Conservation (phyloP, 2,888 invertebrate genomes). For the Euplagia quadripunctaria region DNA sequence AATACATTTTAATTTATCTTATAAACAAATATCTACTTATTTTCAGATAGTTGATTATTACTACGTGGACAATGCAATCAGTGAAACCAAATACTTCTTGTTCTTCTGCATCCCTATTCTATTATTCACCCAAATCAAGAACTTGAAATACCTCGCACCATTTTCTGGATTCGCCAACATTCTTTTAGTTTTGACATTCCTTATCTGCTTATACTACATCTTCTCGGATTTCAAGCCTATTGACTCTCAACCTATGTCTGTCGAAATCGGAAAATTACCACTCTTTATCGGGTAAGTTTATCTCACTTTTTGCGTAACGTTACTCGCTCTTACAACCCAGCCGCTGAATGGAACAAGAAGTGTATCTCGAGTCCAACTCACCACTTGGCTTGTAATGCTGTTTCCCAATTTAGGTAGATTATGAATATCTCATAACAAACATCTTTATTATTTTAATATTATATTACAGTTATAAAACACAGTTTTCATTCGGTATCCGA, state of each 20-base stretch:
- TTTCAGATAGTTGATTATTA: conserved; percentile 78
- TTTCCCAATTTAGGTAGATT: neutral
- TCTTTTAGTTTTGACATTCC: conserved; percentile 92
- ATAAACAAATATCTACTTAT: conserved; percentile 9
- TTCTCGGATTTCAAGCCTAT: conserved; percentile 85
- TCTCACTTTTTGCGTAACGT: neutral
- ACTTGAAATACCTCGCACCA: conserved; percentile 94
- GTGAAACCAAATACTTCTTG: conserved; percentile 71
- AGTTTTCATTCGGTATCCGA: neutral
- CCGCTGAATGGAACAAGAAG: neutral
- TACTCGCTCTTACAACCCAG: neutral
- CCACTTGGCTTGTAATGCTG: neutral
- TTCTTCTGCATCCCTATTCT: conserved; percentile 78
- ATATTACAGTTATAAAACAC: no score
- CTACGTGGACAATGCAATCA: conserved; percentile 56
- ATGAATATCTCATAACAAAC: no score
- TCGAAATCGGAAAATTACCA: conserved; percentile 89
- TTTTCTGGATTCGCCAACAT: conserved; percentile 96
- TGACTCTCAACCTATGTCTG: conserved; percentile 84
- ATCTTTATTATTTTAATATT: no score
- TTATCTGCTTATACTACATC: conserved; percentile 94
- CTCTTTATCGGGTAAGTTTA: conserved; percentile 92
- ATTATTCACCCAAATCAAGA: conserved; percentile 88
- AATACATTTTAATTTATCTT: neutral
- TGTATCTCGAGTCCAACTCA: neutral